Conservation (phyloP, 2,113 vertebrate genomes). For the Acinonyx jubatus region DNA sequence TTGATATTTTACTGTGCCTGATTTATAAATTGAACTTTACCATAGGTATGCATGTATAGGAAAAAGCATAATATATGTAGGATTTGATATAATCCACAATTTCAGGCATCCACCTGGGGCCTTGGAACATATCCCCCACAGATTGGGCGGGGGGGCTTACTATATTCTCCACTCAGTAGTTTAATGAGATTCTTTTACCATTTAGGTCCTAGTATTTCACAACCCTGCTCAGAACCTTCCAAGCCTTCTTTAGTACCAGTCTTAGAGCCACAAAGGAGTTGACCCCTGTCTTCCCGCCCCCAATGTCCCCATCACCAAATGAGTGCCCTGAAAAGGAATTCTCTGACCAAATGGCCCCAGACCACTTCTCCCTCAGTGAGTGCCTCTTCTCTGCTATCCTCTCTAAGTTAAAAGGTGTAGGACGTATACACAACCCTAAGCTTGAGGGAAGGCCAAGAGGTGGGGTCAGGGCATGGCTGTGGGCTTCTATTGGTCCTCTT, state of each 20-base stretch:
- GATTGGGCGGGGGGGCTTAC: no score
- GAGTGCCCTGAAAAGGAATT: not conserved
- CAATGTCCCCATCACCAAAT: not conserved
- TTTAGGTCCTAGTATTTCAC: not conserved
- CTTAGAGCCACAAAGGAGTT: not conserved
- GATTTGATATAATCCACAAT: no score
- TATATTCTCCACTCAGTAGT: not conserved
- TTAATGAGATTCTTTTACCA: not conserved
- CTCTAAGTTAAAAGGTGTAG: not conserved
- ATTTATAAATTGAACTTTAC: no score
- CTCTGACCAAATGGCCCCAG: not conserved
- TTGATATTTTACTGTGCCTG: no score
- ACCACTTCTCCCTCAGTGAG: not conserved
- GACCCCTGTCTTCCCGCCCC: no score
- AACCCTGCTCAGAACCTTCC: not conserved
- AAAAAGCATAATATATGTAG: no score
- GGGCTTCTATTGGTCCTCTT: not conserved
- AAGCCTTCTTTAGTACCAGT: not conserved
- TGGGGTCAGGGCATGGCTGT: fast-evolving
- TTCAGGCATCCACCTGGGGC: no score
- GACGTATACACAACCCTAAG: fast-evolving
- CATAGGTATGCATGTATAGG: no score
- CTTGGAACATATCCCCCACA: no score
- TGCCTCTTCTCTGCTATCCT: not conserved
- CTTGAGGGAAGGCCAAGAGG: not conserved